These are phyloP conservation scores for Mustelus asterias DNA, from an alignment of 2,113 vertebrate genomes.

Conservation along the genomic window DNA sequence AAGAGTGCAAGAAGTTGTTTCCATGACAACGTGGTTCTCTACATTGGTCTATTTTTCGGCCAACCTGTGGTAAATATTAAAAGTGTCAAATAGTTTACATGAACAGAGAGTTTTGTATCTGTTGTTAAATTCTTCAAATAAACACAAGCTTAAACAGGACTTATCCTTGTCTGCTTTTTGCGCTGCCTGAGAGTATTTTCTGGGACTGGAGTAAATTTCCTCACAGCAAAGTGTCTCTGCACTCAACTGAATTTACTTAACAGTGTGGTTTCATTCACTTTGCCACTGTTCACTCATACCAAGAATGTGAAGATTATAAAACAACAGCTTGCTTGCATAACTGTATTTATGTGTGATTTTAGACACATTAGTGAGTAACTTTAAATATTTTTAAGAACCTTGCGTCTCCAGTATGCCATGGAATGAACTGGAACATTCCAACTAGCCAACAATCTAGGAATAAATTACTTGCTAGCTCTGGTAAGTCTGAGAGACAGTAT, in stretches of 20 bases:
- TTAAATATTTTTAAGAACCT: neutral
- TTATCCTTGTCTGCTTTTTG: neutral
- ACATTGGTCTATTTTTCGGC: neutral
- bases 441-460: neutral
- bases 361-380: neutral
- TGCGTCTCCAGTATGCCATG: neutral
- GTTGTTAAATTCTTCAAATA: conserved; percentile 12
- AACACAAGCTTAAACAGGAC: neutral
- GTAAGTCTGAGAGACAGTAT: neutral
- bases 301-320: neutral
- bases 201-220: neutral
- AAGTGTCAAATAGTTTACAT: neutral
- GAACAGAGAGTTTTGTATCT: conserved; percentile 9
- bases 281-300: neutral
- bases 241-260: neutral
- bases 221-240: neutral
- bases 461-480: neutral
- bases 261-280: neutral
- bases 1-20: neutral
- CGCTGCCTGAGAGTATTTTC: neutral
- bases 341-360: neutral
- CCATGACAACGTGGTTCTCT: neutral
- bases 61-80: neutral
- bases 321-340: neutral
- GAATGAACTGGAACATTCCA: neutral